These are phyloP conservation scores for Limnodromus scolopaceus DNA, from an alignment of 2,797 vertebrate species.

Conservation along the genomic window DNA sequence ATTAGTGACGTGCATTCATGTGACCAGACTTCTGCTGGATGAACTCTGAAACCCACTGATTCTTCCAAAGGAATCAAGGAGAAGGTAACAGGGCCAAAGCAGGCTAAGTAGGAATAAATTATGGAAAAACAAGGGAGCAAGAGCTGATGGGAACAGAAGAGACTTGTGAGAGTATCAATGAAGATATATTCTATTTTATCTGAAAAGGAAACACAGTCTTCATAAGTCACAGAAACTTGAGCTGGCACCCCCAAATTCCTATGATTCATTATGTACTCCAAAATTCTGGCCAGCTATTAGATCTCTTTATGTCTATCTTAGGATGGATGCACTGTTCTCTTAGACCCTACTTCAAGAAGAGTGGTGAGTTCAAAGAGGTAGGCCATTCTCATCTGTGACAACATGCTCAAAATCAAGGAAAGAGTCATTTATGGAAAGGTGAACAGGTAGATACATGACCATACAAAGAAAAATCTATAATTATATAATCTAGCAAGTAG, in stretches of 20 bases:
- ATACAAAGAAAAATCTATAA: neutral
- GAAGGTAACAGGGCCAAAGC: neutral
- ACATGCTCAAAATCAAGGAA: neutral
- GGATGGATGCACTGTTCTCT: neutral
- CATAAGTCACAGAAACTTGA: neutral
- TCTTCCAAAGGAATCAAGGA: neutral
- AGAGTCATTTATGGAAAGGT: neutral
- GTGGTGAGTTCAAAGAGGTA: neutral
- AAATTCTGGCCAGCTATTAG: neutral
- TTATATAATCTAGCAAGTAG: neutral
- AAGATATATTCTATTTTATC: neutral
- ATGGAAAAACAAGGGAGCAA: neutral
- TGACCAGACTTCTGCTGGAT: neutral
- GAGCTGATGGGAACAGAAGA: neutral
- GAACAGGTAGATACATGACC: neutral
- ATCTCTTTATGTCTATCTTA: neutral
- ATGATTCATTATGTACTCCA: neutral
- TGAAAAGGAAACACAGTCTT: neutral
- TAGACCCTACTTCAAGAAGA: neutral
- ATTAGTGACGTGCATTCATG: neutral
- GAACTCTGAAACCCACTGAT: neutral
- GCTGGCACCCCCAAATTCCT: neutral
- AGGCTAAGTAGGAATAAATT: neutral
- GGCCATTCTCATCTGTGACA: neutral
- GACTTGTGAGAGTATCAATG: neutral